Evolutionary conservation across 2,888 invertebrate species (phyloP).

Genomic region (Ennomos fuscantarius): DNA sequence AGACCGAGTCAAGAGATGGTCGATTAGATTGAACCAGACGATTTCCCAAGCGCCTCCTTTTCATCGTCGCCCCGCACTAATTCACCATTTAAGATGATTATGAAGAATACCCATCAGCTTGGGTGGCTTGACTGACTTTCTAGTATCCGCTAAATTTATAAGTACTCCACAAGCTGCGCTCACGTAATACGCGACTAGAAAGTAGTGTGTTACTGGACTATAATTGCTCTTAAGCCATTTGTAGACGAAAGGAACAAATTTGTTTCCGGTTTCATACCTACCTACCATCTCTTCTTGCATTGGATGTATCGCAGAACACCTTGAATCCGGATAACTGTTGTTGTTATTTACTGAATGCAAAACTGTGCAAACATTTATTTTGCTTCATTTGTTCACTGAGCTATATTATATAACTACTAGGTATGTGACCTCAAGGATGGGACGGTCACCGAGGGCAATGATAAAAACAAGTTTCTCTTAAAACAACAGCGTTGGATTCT

Average conservation of each 20-base stretch:
- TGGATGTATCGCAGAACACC: too few relatives aligned
- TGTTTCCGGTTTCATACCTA: conserved; percentile 40
- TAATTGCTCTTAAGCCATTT: conserved; percentile 55
- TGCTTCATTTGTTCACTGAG: background rate
- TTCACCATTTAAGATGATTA: conserved; percentile 58
- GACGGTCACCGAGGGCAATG: conserved; percentile 67
- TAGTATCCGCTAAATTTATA: conserved; percentile 56
- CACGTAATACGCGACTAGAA: conserved; percentile 72
- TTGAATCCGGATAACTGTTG: too few relatives aligned
- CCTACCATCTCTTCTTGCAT: conserved; percentile 24
- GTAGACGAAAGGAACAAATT: conserved; percentile 44
- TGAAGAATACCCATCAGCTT: conserved; percentile 49
- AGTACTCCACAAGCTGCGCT: conserved; percentile 57
- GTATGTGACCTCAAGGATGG: conserved; percentile 39
- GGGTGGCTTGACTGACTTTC: conserved; percentile 58
- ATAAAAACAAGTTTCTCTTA: conserved; percentile 67
- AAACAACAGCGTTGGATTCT: conserved; percentile 68
- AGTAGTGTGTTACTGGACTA: conserved; percentile 62
- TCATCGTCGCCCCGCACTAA: conserved; percentile 60
- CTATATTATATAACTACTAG: background rate
- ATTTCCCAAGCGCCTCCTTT: conserved; percentile 51
- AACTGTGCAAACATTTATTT: conserved; percentile 1
- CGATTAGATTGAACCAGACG: conserved; percentile 63
- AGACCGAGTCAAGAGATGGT: conserved; percentile 61
- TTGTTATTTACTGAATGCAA: conserved; percentile 2